Evolutionary conservation across 2,113 vertebrate genomes (phyloP), one percentile per base, ranked within the genome.

Genomic region (Holacanthus passer): DNA sequence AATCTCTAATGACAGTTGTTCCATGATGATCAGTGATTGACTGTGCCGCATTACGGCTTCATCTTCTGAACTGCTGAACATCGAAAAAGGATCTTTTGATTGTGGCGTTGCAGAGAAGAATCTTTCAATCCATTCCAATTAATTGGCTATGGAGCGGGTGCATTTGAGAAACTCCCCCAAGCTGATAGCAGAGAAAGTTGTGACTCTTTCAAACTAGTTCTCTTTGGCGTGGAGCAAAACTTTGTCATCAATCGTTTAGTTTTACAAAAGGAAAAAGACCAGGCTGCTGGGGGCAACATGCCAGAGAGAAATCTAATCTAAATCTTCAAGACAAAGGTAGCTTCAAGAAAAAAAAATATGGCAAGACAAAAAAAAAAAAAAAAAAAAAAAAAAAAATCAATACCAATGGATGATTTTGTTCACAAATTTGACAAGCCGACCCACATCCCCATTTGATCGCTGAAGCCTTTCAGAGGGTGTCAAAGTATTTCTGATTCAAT

Each of bases 11-110:
- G 39, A 66, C 83, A 58, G 79, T 37, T 66, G 62, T 52, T 64
- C 35, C 8, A 2, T 41, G 47, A 77, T 78, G 77, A 83, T 86
- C 81, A 65, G 76, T 73, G 73, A 79, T 76, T 31, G 45, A 79
- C 71, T 76, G 66, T 16, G 62, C 56, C 8, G 31, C 62, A 41
- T 59, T 60, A 37, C 50, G 14, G 56, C 70, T 77, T 83, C 56
- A 64, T 73, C 67, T 55, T 77, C 41, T 69, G 37, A 87, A 67
- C 69, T 16, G 73, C 75, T 12, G 19, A 58, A 76, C 87, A 88
- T 87, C 79, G 78, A 56, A 88, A 56, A 88, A 56, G 32, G n/a
- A 53, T 68, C 58, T 63, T 88, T 88, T 86, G 72, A 84, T 79
- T 84, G 47, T 60, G 72, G 22, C 35, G 64, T 37, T 53, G 60